Evolutionary conservation across 1,140 invertebrate species (phyloP).

Genomic region (Drosophila fuyamai): DNA sequence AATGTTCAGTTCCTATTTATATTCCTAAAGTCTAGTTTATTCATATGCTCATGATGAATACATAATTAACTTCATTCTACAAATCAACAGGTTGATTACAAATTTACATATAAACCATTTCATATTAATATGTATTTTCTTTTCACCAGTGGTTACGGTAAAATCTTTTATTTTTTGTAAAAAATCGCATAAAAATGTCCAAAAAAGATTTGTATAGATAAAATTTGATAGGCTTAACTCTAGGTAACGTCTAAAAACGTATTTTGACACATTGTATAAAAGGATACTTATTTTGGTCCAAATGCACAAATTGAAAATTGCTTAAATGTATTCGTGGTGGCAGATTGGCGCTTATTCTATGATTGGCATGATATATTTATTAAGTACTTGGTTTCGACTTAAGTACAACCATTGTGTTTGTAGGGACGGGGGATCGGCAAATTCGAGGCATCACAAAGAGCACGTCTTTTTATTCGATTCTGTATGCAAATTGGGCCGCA

Average conservation of each 20-base stretch:
- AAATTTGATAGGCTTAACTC: conserved; percentile 22
- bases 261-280: conserved; percentile 49
- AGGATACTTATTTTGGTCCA: conserved; percentile 21
- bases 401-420: conserved; percentile 62
- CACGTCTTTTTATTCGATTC: conserved; percentile 15
- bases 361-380: conserved; percentile 32
- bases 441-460: conserved; percentile 33
- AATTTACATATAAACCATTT: not conserved
- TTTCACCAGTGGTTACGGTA: not conserved
- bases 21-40: too few relatives aligned
- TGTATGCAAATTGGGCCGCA: conserved; percentile 40
- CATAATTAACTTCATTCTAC: too few relatives aligned
- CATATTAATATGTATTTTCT: not conserved
- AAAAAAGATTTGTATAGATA: conserved; percentile 31
- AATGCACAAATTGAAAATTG: conserved; percentile 43
- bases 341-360: conserved; percentile 50
- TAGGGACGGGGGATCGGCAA: conserved; percentile 16
- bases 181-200: conserved; percentile 44
- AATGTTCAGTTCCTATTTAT: too few relatives aligned
- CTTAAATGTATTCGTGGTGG: conserved; percentile 43
- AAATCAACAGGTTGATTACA: too few relatives aligned
- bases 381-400: conserved; percentile 62
- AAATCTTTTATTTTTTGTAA: conserved; percentile 31
- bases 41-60: too few relatives aligned
- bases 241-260: conserved; percentile 49